Evolutionary conservation across 2,888 invertebrate species (phyloP).

Genomic region (Drosophila tanythrix): DNA sequence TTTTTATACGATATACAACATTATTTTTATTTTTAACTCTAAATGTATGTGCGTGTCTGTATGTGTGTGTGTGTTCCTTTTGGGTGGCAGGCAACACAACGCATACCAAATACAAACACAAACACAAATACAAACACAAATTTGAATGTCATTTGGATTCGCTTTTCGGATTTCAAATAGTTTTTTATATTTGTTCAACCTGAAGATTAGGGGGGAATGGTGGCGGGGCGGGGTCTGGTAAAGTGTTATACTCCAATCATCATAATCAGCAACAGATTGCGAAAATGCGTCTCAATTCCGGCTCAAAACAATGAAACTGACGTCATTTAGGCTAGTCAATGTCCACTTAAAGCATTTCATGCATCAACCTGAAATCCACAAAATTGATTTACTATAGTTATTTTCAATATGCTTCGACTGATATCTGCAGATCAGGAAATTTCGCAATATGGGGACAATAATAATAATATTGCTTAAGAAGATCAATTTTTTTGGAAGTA

Average conservation of each 20-base stretch:
- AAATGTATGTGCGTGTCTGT: neutral
- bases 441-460: neutral
- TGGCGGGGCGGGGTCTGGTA: neutral
- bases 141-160: conserved; percentile 56
- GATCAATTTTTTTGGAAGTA: neutral
- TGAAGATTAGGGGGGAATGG: neutral
- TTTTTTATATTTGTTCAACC: neutral
- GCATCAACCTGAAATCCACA: neutral
- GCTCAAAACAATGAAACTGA: conserved; percentile 1
- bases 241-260: neutral
- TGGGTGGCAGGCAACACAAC: conserved; percentile 15
- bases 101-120: conserved; percentile 38
- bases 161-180: conserved; percentile 2
- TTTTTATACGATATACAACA: conserved; percentile 45
- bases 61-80: conserved; percentile 42
- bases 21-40: conserved; percentile 44
- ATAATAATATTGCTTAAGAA: neutral
- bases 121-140: conserved; percentile 22
- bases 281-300: neutral
- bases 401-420: neutral
- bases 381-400: no score
- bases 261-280: neutral
- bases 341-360: neutral
- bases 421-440: neutral
- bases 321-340: neutral